Evolutionary conservation across 2,888 invertebrate species (phyloP), one percentile per base, ranked within the genome.

Genomic region (Melitaea athalia): DNA sequence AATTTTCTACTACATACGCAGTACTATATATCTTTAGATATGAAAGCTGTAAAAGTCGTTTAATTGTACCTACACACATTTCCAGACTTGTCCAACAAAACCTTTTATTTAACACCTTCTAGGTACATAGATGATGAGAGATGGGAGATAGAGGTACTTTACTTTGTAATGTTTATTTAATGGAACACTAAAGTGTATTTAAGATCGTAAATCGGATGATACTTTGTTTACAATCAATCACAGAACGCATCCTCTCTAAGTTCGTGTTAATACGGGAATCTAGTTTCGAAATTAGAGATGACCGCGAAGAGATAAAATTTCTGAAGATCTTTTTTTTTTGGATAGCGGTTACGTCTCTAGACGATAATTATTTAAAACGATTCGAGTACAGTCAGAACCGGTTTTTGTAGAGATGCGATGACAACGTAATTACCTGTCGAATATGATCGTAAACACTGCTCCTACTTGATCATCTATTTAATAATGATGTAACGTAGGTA

Each of bases 221-320:
- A 33, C 42, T 63, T 43, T 72, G 61, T 68, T 63, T 72, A 66
- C 63, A 63, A 63, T 68, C 72, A 65, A 67, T 72, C 66, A 68
- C 59, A 60, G 33, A 62, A 45, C 50, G 67, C 67, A 69, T 70
- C 70, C 70, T 70, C 68, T 72, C 68, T 52, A 68, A 71, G 65
- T 68, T 64, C 50, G 73, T 68, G 64, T 75, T 72, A 72, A 69
- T 72, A 69, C 64, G 65, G 67, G 74, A 71, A 75, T 73, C 83
- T 80, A 81, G 82, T 82, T 79, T 77, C 79, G 85, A 86, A 88
- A 89, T 84, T 80, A 81, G 83, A 87, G 85, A 84, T 83, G 85
- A 88, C 89, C 89, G 84, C 88, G 86, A 75, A 70, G 33, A 66
- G 73, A 72, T 71, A 67, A 69, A 17, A 53, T 59, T 67, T 66